Evolutionary conservation across 2,888 invertebrate species (phyloP).

Genomic region (Calliopum simillimum): DNA sequence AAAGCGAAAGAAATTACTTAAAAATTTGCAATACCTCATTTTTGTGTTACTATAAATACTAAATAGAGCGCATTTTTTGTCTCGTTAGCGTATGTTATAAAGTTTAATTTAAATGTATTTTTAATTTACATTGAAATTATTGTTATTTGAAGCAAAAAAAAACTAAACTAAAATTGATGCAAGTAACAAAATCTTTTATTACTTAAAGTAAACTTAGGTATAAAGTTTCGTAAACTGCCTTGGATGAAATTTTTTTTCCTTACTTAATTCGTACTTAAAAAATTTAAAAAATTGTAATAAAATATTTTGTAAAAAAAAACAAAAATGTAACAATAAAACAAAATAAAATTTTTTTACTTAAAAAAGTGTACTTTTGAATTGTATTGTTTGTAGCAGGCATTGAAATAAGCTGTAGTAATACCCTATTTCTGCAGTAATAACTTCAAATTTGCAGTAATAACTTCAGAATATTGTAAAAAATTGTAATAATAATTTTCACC

Average conservation of each 20-base stretch:
- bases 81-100: constrained; percentile 24
- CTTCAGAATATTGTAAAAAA: no score
- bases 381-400: no score
- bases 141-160: constrained; percentile 6
- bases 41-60: constrained; percentile 19
- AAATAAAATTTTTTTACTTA: no score
- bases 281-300: no score
- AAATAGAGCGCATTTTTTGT: neutral
- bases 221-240: constrained; percentile 25
- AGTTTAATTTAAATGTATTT: constrained; percentile 24
- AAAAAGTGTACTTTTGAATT: no score
- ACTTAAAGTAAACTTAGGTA: constrained; percentile 1
- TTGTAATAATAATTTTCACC: no score
- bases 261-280: neutral
- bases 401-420: no score
- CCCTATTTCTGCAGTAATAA: no score
- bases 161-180: constrained; percentile 6
- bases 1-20: constrained; percentile 19
- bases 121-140: constrained; percentile 11
- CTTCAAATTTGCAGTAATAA: no score
- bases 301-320: no score
- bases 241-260: constrained; percentile 27
- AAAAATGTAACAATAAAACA: no score
- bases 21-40: constrained; percentile 27
- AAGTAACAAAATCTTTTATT: neutral